Base-by-base conservation (phyloP, 2,888 invertebrate species). In the Aspidapion aeneum region DNA sequence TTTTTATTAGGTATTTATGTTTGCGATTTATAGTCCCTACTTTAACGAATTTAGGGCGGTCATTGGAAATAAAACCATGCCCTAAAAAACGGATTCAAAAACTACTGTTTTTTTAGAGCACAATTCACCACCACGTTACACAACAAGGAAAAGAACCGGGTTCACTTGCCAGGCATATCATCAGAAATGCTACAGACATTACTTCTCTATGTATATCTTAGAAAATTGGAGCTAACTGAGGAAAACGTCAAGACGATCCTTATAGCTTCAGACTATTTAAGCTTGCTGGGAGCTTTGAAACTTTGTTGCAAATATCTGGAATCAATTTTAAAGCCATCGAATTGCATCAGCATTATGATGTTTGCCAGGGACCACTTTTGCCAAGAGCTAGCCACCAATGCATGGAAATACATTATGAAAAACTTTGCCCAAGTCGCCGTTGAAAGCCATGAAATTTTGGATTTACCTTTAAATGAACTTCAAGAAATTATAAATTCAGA, bases 251-350 rank as follows among this genome's bases (percentile, higher is more conserved):
- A 90, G 73, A 86, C 89, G 73, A 82, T 96, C 16, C 83, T 96
- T 51, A 87, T 91, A 71, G 90, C 91, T 0, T 93, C 96, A 1
- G 96, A 96, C 81, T 96, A 94, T 77, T 86, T 96, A 61, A 90
- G 91, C 72, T 90, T 96, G 69, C 82, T 90, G 55, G 93, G 93
- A 0, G 87, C 96, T 55, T 83, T 94, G 58, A 87, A 90, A 68
- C 84, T 90, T 18, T 96, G 96, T 79, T 91, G 90, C 74, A 86
- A 90, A 56, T 93, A 87, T 74, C 83, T 96, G 17, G 83, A 86
- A 61, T 80, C 80, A 52, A 86, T 87, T 63, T 81, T 96, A 18
- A 87, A 82, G 17, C 86, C 91, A 0, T 87, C 87, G 70, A 96
- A 95, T 77, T 93, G 93, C 75, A 88, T 96, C 66, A 90, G 92